phyloP scores from a whole-genome alignment of 2,888 invertebrate species.

The Drosophila anomalata region DNA sequence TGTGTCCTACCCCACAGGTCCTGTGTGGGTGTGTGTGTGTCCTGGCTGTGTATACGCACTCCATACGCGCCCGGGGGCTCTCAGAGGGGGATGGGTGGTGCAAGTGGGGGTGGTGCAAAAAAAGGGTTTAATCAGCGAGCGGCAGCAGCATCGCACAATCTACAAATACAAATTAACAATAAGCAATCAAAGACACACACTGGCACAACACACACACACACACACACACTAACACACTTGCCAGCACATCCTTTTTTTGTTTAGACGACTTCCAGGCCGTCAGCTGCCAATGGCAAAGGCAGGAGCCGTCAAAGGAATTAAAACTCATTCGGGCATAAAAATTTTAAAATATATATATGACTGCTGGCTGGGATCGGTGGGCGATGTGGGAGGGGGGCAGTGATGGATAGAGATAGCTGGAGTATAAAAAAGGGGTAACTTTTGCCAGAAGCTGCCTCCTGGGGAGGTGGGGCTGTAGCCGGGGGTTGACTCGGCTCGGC shows the following conservation, averaged over 20 bases:
- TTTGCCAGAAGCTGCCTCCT: slow-evolving; percentile 39
- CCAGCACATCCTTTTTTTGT: slow-evolving; percentile 38
- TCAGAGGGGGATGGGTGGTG: slow-evolving; percentile 39
- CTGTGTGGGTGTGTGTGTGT: slow-evolving; percentile 46
- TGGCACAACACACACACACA: slow-evolving; percentile 14
- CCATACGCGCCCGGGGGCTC: slow-evolving; percentile 45
- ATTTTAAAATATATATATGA: slow-evolving; percentile 81
- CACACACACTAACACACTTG: slow-evolving; percentile 16
- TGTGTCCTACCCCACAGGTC: neutral
- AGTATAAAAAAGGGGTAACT: slow-evolving; percentile 73
- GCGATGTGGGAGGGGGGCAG: slow-evolving; percentile 34
- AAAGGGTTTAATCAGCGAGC: slow-evolving; percentile 77
- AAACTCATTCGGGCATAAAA: slow-evolving; percentile 84
- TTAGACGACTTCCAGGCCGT: slow-evolving; percentile 67
- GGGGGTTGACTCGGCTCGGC: slow-evolving; percentile 30
- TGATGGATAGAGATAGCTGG: slow-evolving; percentile 40
- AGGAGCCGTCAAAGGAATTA: slow-evolving; percentile 83
- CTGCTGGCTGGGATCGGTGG: slow-evolving; percentile 2
- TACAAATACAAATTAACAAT: slow-evolving; percentile 78
- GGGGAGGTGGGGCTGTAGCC: neutral
- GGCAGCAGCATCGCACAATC: slow-evolving; percentile 55
- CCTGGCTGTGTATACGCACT: slow-evolving; percentile 12
- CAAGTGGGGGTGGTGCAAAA: slow-evolving; percentile 46
- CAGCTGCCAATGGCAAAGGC: slow-evolving; percentile 73
- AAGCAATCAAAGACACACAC: slow-evolving; percentile 74